Conservation (phyloP, 2,888 invertebrate species). For the Anorthoa munda region DNA sequence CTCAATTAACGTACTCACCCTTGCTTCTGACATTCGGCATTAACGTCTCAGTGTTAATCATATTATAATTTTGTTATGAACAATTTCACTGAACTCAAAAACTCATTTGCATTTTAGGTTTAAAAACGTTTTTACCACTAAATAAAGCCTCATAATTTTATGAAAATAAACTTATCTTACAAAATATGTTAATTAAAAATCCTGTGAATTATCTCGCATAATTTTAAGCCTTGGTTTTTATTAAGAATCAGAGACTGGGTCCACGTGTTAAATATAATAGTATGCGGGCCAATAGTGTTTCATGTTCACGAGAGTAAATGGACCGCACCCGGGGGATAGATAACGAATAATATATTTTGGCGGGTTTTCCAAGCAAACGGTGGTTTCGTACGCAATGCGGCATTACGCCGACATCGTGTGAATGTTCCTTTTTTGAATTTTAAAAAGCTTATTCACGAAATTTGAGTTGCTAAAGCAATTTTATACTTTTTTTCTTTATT, state of each 20-base stretch:
- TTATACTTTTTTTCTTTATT: slow-evolving; percentile 32
- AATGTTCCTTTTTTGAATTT: slow-evolving; percentile 68
- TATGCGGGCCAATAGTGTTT: slow-evolving; percentile 77
- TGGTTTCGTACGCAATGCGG: slow-evolving; percentile 69
- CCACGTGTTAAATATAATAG: slow-evolving; percentile 71
- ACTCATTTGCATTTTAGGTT: slow-evolving; percentile 26
- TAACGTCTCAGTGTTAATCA: slow-evolving; percentile 34
- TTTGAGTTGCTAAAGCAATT: slow-evolving; percentile 54
- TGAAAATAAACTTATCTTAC: slow-evolving; percentile 29
- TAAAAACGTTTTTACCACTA: slow-evolving; percentile 2
- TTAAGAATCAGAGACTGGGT: slow-evolving; percentile 53
- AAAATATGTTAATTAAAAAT: slow-evolving; percentile 32
- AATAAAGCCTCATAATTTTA: slow-evolving; percentile 21
- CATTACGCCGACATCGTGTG: slow-evolving; percentile 61
- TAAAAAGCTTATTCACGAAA: slow-evolving; percentile 62
- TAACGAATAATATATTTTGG: slow-evolving; percentile 87
- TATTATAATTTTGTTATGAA: slow-evolving; percentile 30
- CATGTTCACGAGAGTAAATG: slow-evolving; percentile 72
- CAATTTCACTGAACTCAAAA: slow-evolving; percentile 19
- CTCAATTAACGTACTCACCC: slow-evolving; percentile 35
- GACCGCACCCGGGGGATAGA: slow-evolving; percentile 81
- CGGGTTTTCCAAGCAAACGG: slow-evolving; percentile 79
- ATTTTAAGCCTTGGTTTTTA: slow-evolving; percentile 32
- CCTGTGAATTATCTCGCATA: slow-evolving; percentile 6
- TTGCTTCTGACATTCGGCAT: slow-evolving; percentile 41